Percentiles rank a stretch among this genome's conserved stretches.
Evolutionary conservation across 1,140 invertebrate species (phyloP).

Genomic region (Drosophila sp.): DNA sequence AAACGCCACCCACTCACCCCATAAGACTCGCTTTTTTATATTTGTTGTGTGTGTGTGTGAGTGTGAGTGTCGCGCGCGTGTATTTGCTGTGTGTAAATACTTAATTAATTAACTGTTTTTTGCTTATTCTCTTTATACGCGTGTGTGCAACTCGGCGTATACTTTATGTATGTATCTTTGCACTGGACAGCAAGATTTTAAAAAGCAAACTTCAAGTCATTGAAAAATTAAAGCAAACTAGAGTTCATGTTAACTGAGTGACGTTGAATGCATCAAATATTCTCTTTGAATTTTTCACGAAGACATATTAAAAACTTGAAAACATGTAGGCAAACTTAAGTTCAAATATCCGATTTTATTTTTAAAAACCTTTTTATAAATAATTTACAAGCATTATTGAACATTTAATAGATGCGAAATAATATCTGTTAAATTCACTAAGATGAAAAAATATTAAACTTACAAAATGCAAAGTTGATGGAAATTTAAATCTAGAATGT

Average conservation of each 20-base stretch:
- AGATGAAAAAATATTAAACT: no score
- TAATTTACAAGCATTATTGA: no score
- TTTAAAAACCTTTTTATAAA: no score
- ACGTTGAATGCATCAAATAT: neutral
- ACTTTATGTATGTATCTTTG: slow-evolving; percentile 25
- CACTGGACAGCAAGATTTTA: slow-evolving; percentile 9
- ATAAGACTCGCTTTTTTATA: neutral
- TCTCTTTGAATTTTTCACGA: neutral
- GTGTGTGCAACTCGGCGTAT: slow-evolving; percentile 39
- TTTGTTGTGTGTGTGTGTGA: slow-evolving; percentile 7
- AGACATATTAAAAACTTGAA: no score
- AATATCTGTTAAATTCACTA: no score
- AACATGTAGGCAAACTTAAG: no score
- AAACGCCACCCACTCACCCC: neutral
- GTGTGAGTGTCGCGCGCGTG: slow-evolving; percentile 7
- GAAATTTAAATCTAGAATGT: no score
- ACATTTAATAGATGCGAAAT: no score
- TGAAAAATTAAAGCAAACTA: slow-evolving; percentile 2
- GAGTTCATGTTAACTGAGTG: neutral
- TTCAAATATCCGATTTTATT: no score
- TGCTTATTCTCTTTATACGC: slow-evolving; percentile 35
- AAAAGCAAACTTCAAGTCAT: slow-evolving; percentile 10
- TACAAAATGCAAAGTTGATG: no score
- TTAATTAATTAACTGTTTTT: slow-evolving; percentile 76
- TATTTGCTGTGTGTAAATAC: slow-evolving; percentile 68